Base-by-base conservation (phyloP, 2,888 invertebrate genomes). In the Tipula vernalis region DNA sequence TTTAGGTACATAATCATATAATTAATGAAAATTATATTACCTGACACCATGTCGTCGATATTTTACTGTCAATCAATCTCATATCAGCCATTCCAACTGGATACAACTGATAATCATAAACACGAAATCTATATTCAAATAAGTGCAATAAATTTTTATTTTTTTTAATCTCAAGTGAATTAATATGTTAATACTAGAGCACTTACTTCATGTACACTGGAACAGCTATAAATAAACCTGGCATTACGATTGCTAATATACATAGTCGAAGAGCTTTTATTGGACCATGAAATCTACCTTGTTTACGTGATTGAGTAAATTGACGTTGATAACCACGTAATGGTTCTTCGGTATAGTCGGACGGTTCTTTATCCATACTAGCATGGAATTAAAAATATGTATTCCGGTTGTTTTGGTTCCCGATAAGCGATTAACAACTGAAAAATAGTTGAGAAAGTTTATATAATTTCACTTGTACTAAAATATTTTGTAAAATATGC, bases 11-110 rank as follows among this genome's bases (percentile, higher is more conserved):
- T 44, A 44, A 28, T 28, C 8, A 57, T 57, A 15, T 57, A 57
- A 28, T 57, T 57, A 57, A 28, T 3, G 28, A 13, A 5, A 39
- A 36, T 41, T 84, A 84, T 89, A 90, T 91, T 91, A 96, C 96
- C 94, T 96, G 95, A 89, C 96, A 96, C 96, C 96, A 96, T 18
- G 94, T 95, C 0, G 96, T 95, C 0, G 96, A 96, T 88, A 96
- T 94, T 91, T 93, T 94, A 89, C 94, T 94, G 90, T 96, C 96
- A 88, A 96, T 93, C 87, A 96, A 92, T 87, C 95, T 91, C 94
- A 96, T 96, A 90, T 96, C 96, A 0, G 95, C 95, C 91, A 95
- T 94, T 36, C 95, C 94, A 90, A 96, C 92, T 0, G 96, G 95
- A 89, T 95, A 95, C 89, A 95, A 92, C 89, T 95, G 95, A 5